Evolutionary conservation across 2,113 vertebrate genomes (phyloP), one percentile per base, ranked within the genome.

Genomic region (Epinephelus fuscoguttatus): DNA sequence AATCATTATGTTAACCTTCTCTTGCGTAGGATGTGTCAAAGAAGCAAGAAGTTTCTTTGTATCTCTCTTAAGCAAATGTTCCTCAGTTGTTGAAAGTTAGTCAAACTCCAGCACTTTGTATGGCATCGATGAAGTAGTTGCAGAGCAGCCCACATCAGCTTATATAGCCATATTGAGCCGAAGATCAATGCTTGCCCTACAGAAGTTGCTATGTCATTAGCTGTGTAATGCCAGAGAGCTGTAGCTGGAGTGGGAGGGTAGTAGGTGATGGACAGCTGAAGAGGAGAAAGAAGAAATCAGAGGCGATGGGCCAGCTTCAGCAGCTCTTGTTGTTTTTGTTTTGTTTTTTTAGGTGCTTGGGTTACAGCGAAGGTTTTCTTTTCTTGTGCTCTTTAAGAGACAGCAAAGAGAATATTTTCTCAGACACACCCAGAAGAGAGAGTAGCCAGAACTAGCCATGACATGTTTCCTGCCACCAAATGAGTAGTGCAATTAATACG

Each of bases 381-480:
- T 23, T 17, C 23, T 18, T 55, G 30, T 61, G 33, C 17, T 66
- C 21, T 69, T 69, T 49, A 23, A 66, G 45, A 67, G 23, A 42
- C 19, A 1, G 30, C 70, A 53, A 73, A 30, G 33, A 47, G 9
- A 57, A 23, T 33, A 33, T 47, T 81, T 84, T 75, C 67, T 61
- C 13, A 67, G 71, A 59, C 53, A 70, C n/a, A 42, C 55, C 73
- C 73, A 47, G 61, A 56, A 12, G 21, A 68, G 66, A 79, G 27
- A 66, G 66, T 23, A 52, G 52, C 70, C 69, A 72, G 49, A 69
- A 42, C 82, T 19, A 64, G 74, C 23, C 52, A 9, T 21, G 45
- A 70, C 81, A 37, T 70, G 83, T 82, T 87, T 80, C 37, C 74
- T 72, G 60, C 75, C 86, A 74, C 53, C 50, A 63, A 66, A 78